Base-by-base conservation (phyloP, 2,113 vertebrate genomes). In the Xenus cinereus region DNA sequence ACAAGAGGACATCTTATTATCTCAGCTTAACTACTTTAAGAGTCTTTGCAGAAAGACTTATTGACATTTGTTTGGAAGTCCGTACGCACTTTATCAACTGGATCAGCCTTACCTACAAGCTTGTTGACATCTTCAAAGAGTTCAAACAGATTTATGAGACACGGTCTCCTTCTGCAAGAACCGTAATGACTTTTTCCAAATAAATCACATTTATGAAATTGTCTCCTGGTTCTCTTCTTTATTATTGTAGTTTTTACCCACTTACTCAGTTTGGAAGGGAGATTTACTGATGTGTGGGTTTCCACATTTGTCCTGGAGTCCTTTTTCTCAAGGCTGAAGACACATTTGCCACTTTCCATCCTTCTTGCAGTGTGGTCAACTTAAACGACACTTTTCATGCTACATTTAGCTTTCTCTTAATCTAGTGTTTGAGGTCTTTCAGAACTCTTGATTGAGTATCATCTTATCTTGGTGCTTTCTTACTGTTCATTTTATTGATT, bases 151-250 rank as follows among this genome's bases (percentile, higher is more conserved):
- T 96, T 96, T 87, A 96, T 78, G 93, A 91, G 89, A 64, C 81
- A 14, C 8, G 10, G 91, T 72, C 94, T 96, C 95, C 93, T 95
- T 75, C 95, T 87, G 81, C 89, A 92, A 93, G 93, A 92, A 82
- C 91, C 4, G 89, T 89, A 96, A 96, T 96, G 94, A 94, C 96
- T 97, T 97, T 82, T 96, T 78, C 89, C 77, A 91, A 75, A 97
- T 97, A 96, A 97, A 96, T 97, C 95, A 96, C 91, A 64, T 95
- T 95, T 96, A 96, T 96, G 89, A 97, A 95, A 96, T 94, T 91
- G 89, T 91, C 95, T 96, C 63, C 89, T 33, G 30, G 43, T 89
- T 82, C 77, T 94, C 69, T 82, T 84, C 94, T 89, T 92, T 95
- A 97, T 96, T 97, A 91, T 91, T 94, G 89, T 87, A 87, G 84